These are phyloP conservation scores for Trissolcus brochymenae DNA, from an alignment of 2,888 invertebrate species.

Conservation along the genomic window DNA sequence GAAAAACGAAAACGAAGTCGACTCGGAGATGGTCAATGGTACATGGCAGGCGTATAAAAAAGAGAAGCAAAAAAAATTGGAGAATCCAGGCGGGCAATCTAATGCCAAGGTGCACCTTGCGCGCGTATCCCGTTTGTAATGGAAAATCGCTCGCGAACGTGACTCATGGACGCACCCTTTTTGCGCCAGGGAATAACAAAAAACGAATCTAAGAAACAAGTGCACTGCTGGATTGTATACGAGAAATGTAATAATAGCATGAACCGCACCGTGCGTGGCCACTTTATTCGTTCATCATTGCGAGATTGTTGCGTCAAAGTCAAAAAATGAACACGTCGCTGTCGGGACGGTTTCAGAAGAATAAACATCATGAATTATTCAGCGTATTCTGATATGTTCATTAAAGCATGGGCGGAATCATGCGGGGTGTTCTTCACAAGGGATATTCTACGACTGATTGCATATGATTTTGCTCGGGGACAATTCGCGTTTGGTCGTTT, in stretches of 20 bases:
- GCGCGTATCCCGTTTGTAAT: conserved; percentile 47
- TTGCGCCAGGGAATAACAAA: conserved; percentile 7
- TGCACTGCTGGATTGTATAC: conserved; percentile 22
- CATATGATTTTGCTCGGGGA: conserved; percentile 32
- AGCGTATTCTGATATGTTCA: conserved; percentile 41
- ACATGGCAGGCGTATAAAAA: background rate
- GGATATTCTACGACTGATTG: conserved; percentile 33
- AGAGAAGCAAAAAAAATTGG: conserved; percentile 16
- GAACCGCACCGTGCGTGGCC: conserved; percentile 21
- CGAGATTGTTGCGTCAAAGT: conserved; percentile 41
- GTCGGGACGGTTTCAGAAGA: conserved; percentile 43
- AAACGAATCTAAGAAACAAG: conserved; percentile 23
- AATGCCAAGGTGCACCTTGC: conserved; percentile 55
- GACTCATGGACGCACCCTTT: conserved; percentile 36
- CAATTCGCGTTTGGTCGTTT: conserved; percentile 27
- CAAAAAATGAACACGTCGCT: conserved; percentile 52
- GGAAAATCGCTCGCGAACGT: conserved; percentile 54
- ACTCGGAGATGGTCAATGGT: conserved; percentile 14
- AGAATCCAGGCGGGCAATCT: conserved; percentile 56
- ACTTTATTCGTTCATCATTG: conserved; percentile 41
- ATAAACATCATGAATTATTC: conserved; percentile 52
- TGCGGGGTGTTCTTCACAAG: conserved; percentile 5
- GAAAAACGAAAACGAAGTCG: conserved; percentile 19
- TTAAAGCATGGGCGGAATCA: conserved; percentile 36
- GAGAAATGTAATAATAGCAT: conserved; percentile 36